Percentiles rank a stretch among this genome's conserved stretches.
phyloP scores from a whole-genome alignment of 2,888 invertebrate species.

The Norana najaformis region DNA sequence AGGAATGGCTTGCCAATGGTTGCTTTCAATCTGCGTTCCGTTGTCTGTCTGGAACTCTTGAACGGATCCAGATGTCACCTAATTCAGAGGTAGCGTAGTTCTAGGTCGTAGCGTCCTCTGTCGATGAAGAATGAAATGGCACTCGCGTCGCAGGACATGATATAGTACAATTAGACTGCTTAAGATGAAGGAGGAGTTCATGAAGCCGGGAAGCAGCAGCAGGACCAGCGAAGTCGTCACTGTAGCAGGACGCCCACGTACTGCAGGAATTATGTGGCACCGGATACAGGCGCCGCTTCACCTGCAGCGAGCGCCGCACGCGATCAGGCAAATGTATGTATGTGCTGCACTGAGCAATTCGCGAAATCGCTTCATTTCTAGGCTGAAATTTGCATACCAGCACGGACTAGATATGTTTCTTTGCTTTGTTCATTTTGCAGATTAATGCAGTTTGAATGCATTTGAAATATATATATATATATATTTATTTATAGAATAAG shows the following conservation, averaged over 20 bases:
- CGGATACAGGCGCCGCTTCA: neutral
- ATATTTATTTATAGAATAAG: no score
- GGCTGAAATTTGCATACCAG: neutral
- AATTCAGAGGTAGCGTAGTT: neutral
- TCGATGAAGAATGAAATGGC: neutral
- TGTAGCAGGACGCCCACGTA: neutral
- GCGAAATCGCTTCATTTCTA: neutral
- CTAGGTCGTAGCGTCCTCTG: slow-evolving; percentile 5
- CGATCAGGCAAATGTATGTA: neutral
- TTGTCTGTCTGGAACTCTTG: neutral
- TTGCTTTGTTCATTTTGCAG: neutral
- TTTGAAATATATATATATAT: neutral
- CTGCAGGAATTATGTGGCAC: neutral
- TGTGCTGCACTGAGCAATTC: neutral
- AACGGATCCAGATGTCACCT: neutral
- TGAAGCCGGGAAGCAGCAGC: neutral
- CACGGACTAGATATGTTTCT: neutral
- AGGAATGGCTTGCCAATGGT: neutral
- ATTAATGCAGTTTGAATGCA: neutral
- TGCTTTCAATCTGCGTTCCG: no score
- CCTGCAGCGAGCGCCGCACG: neutral
- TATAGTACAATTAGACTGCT: neutral
- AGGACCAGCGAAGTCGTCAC: neutral
- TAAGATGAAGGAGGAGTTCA: neutral
- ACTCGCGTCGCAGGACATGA: neutral